Base-by-base conservation (phyloP, 2,113 vertebrate species). In the Trogon melanurus region DNA sequence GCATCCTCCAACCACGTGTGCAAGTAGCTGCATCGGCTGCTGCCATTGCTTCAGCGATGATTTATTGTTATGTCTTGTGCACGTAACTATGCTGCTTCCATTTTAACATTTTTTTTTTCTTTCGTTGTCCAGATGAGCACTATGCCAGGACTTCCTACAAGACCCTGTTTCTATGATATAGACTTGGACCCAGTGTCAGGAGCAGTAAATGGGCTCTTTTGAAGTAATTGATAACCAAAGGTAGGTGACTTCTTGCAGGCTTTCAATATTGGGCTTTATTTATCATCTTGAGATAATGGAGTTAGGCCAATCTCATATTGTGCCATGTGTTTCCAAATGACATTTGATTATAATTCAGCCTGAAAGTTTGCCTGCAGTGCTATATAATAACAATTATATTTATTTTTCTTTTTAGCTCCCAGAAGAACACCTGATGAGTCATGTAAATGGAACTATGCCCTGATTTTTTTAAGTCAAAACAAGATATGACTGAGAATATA, bases 121-220 rank as follows among this genome's bases (percentile, higher is more conserved):
- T 75, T 80, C 45, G 6, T 94, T 79, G 51, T 85, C 30, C 89
- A 99, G 99, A 99, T 99, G 99, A 99, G 99, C 75, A 99, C 99
- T 0, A 99, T 99, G 98, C 99, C 99, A 30, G 99, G 99, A 54
- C 98, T 99, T 85, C 99, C 99, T 67, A 99, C 99, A 11, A 98
- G 99, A 62, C 99, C 99, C 36, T 99, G 99, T 95, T 99, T 99
- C 98, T 99, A 99, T 66, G 99, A 99, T 79, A 99, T 99, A 61
- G 99, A 99, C 96, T 98, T 99, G 95, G 98, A 99, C 93, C 98
- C 99, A 13, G 97, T 97, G 85, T 99, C 98, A 2, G 98, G 99
- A 92, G 98, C 98, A 93, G 98, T 99, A 89, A 98, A 98, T 7
- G 99, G 99, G 45, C 98, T 99, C 61, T 99, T 99, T 93, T 99